These are phyloP conservation scores for Zosterops lateralis DNA, from an alignment of 2,113 vertebrate genomes.

Conservation along the genomic window DNA sequence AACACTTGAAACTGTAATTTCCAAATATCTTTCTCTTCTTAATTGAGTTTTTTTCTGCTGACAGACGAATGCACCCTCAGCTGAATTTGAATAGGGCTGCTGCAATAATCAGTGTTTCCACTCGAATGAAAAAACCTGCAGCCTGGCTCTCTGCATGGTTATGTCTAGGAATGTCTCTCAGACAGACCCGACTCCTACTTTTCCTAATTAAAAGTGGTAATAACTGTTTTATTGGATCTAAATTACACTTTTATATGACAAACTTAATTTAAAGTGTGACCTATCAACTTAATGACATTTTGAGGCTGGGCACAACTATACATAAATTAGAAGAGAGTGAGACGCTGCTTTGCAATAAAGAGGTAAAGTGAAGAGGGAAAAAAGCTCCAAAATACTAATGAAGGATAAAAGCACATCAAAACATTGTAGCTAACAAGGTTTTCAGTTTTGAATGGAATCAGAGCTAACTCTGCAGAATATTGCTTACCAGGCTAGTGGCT, in stretches of 20 bases:
- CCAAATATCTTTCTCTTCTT: slow-evolving; percentile 2
- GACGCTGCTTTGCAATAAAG: slow-evolving; percentile 45
- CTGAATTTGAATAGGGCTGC: slow-evolving; percentile 48
- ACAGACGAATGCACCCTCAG: not conserved
- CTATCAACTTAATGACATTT: slow-evolving; percentile 67
- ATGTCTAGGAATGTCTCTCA: slow-evolving; percentile 40
- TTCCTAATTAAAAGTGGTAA: slow-evolving; percentile 75
- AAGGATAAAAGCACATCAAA: slow-evolving; percentile 7
- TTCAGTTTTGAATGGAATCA: not conserved
- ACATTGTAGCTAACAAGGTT: not conserved
- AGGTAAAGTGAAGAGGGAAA: not conserved
- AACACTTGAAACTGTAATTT: slow-evolving; percentile 9
- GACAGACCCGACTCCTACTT: slow-evolving; percentile 37
- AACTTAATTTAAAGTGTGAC: slow-evolving; percentile 73
- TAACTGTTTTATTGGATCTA: slow-evolving; percentile 72
- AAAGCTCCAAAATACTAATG: not conserved
- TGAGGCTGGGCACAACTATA: slow-evolving; percentile 40
- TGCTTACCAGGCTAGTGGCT: not conserved
- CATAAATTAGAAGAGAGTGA: slow-evolving; percentile 54
- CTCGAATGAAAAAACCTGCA: slow-evolving; percentile 10
- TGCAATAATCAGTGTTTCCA: slow-evolving; percentile 39
- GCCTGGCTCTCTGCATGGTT: not conserved
- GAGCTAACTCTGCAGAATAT: not conserved
- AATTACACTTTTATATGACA: slow-evolving; percentile 76
- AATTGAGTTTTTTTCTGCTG: slow-evolving; percentile 44